A percentile compares a stretch with the other conserved stretches of the same genome.
phyloP scores from a whole-genome alignment of 1,140 invertebrate species.

The Polypedilum vanderplanki region DNA sequence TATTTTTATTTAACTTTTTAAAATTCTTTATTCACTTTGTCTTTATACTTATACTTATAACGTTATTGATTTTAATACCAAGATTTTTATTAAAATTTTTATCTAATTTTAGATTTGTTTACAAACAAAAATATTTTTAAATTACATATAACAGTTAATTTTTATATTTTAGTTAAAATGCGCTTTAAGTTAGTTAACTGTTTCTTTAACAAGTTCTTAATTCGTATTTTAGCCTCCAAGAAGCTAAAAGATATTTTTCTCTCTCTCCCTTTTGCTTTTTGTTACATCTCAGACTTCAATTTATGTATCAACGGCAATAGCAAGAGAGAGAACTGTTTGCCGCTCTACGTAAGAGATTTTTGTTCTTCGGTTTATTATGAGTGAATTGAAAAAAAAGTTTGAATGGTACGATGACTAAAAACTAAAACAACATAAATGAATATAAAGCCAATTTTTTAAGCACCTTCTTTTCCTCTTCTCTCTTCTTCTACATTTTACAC shows the following conservation, averaged over 20 bases:
- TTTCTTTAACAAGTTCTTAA: neutral
- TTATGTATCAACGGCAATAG: too few relatives aligned
- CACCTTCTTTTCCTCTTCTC: neutral
- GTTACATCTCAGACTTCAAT: neutral
- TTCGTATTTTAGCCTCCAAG: neutral
- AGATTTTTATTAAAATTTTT: too few relatives aligned
- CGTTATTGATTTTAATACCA: too few relatives aligned
- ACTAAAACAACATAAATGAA: conserved; percentile 10
- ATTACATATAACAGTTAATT: too few relatives aligned
- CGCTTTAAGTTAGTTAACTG: neutral
- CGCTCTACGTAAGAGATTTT: too few relatives aligned
- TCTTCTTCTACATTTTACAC: neutral
- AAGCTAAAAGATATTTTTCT: too few relatives aligned
- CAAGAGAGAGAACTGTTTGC: too few relatives aligned
- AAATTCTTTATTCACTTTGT: neutral
- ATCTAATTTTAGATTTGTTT: too few relatives aligned
- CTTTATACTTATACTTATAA: neutral
- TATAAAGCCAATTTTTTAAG: conserved; percentile 16
- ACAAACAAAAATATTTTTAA: too few relatives aligned
- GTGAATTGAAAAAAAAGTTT: neutral
- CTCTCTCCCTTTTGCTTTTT: too few relatives aligned
- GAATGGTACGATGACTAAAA: conserved; percentile 1
- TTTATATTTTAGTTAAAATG: too few relatives aligned
- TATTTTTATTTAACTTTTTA: neutral
- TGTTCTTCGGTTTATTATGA: neutral